Evolutionary conservation across 2,888 invertebrate genomes (phyloP), one percentile per base, ranked within the genome.

Genomic region (Tiphia femorata): DNA sequence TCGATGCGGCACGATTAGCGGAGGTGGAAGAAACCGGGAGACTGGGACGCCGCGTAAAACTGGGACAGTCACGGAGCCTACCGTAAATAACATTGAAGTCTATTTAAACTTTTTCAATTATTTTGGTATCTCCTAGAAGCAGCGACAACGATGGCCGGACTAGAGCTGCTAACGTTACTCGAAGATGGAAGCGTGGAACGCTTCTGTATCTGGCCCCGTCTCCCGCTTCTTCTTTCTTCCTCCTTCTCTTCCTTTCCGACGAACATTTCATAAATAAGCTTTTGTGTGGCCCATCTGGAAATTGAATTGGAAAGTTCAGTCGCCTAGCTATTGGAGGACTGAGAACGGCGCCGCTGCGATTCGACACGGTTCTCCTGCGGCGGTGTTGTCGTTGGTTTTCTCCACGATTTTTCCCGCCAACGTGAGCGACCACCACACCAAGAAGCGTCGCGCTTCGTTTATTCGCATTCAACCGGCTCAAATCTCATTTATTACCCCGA

Each of bases 71-170:
- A 21, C 10, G 19, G 25, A 29, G 46, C 12, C 23, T 14, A 38
- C 14, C 10, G 50, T 70, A 70, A 71, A 68, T 72, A 72, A 63
- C 53, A 57, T 53, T 52, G 49, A 62, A 69, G 70, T 69, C 70
- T 65, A 70, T 77, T 75, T 70, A 76, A 77, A 78, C 71, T 77
- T 77, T 77, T 72, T 68, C 76, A 79, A 79, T 77, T 78, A 76
- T 74, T 75, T 70, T 56, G 70, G 70, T 77, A 77, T 73, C 73
- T 77, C 62, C 52, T 52, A 63, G 55, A 58, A 57, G 49, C 49
- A 51, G 52, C 49, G 50, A 21, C 12, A 40, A 46, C 38, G 48
- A 16, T 23, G 29, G 8, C 54, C 20, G 29, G n/a, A n/a, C n/a
- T n/a, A n/a, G n/a, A n/a, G n/a, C n/a, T n/a, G n/a, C n/a, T n/a